These are phyloP conservation scores for Acrocephalus scirpaceus DNA, from an alignment of 2,797 vertebrate genomes.

Conservation along the genomic window DNA sequence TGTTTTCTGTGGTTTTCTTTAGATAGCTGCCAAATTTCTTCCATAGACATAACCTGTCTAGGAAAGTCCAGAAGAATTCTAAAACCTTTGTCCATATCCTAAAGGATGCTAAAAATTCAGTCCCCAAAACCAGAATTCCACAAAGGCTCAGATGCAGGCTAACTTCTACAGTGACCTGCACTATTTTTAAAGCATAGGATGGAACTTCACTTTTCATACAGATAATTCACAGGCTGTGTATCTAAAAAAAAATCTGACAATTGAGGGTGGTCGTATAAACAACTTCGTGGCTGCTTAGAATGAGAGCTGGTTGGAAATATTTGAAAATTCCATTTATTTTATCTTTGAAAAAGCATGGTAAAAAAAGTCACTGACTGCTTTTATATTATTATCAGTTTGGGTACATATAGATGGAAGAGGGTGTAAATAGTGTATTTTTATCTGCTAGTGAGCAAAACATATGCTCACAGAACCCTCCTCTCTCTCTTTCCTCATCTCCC, in stretches of 20 bases:
- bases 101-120: neutral
- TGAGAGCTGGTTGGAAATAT: neutral
- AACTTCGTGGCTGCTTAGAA: neutral
- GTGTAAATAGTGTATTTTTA: neutral
- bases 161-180: neutral
- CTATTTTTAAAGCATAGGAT: neutral
- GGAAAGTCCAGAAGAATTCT: neutral
- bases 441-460: neutral
- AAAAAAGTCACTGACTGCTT: neutral
- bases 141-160: neutral
- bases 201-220: neutral
- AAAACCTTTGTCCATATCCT: neutral
- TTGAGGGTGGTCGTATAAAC: accelerated
- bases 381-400: neutral
- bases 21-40: neutral
- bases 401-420: neutral
- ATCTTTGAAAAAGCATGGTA: neutral
- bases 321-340: neutral
- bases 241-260: neutral
- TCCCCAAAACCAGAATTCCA: neutral
- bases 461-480: neutral
- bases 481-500: neutral
- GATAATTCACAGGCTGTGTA: neutral
- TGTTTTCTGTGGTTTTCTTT: neutral
- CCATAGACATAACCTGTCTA: neutral